Evolutionary conservation across 2,797 vertebrate genomes (phyloP).

Genomic region (Steatocranus sp.): DNA sequence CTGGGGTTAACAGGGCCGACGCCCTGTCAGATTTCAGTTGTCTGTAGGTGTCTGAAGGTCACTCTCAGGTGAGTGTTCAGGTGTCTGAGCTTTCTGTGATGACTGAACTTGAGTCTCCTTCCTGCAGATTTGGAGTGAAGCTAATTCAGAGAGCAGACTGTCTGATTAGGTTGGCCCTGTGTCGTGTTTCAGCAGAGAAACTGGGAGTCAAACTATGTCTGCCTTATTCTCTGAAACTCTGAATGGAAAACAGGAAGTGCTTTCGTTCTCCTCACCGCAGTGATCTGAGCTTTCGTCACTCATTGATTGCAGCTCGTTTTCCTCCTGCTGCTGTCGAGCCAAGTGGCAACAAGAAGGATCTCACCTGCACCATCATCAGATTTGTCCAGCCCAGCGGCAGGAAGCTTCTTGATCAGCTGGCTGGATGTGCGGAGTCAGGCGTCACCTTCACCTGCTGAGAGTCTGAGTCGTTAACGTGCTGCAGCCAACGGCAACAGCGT

Average conservation of each 20-base stretch:
- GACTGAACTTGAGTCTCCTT: neutral
- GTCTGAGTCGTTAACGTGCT: neutral
- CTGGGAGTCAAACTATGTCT: neutral
- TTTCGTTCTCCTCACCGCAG: rapidly evolving
- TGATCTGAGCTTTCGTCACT: neutral
- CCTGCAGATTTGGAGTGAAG: neutral
- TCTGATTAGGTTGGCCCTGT: neutral
- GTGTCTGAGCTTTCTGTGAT: neutral
- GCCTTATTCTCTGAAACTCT: neutral
- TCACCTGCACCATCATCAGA: neutral
- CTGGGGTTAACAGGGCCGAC: neutral
- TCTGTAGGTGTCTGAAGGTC: neutral
- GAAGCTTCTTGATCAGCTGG: neutral
- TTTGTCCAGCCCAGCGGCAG: neutral
- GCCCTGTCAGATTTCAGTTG: neutral
- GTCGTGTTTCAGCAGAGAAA: neutral
- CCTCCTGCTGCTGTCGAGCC: neutral
- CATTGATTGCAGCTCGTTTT: neutral
- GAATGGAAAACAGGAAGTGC: neutral
- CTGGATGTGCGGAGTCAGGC: neutral
- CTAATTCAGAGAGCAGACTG: neutral
- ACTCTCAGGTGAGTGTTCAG: neutral
- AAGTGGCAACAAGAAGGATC: neutral
- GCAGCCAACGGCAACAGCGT: neutral
- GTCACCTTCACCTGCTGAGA: neutral